Base-by-base conservation (phyloP, 2,888 invertebrate species). In the Geotrupes spiniger region DNA sequence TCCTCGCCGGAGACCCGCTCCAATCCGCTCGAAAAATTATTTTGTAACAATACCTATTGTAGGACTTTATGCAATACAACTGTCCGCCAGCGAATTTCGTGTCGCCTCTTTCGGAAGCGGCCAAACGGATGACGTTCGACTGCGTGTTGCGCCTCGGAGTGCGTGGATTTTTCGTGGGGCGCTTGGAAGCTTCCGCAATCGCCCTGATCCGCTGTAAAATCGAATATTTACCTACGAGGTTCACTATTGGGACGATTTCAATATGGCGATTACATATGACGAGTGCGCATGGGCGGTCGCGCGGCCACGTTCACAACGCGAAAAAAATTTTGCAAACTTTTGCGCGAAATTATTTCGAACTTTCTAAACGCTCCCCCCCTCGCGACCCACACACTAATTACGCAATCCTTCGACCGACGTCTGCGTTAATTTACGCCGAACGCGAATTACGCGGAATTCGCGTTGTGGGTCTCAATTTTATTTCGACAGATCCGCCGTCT, bases 211-310 rank as follows among this genome's bases (percentile, higher is more conserved):
- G 3, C 15, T 8, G 11, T 15, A 33, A 63, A 64, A 63, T 61
- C 60, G 57, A 65, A 59, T 70, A 71, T 71, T 71, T 74, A 74
- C 74, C 72, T 72, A 71, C 72, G 69, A 67, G 69, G 71, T 71
- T 72, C 72, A 70, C 66, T 66, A 70, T 70, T 71, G 70, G 71
- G 70, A 72, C 70, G 72, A 70, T 70, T 70, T 60, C 69, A 74
- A 74, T 74, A 74, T 74, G 74, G 74, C 74, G 72, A 73, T 73
- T 69, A 21, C 6, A 58, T 56, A 46, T 54, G 63, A 66, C 59
- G 60, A 46, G 49, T 62, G 66, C 70, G 70, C 70, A 62, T 54
- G 61, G 64, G 65, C 60, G 58, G 45, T 8, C 43, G 51, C 51
- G 46, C 51, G 51, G 52, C 52, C 52, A 54, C 50, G 45, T 48